Percentiles rank a stretch among this genome's conserved stretches.
Conservation (phyloP, 2,113 vertebrate genomes). For the Macheiramphus alcinus region DNA sequence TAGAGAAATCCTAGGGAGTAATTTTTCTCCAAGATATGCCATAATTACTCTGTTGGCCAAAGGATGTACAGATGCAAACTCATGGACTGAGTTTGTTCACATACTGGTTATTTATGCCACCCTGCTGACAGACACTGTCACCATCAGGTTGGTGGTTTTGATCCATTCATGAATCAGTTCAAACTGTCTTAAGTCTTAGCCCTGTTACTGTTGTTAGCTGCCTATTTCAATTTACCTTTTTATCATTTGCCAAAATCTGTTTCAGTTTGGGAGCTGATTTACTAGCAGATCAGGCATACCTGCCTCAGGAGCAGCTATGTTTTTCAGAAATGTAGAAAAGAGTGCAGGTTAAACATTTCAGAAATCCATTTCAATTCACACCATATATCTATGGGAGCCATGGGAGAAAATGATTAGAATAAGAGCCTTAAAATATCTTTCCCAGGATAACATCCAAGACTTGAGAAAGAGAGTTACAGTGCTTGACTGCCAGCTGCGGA, state of each 20-base stretch:
- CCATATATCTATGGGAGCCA: background rate
- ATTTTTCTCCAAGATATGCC: background rate
- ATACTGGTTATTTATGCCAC: background rate
- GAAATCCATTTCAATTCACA: background rate
- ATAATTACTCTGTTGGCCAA: background rate
- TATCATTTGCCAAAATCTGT: background rate
- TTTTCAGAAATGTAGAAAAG: background rate
- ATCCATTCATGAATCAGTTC: background rate
- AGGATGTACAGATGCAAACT: background rate
- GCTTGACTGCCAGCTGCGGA: slow-evolving; percentile 90
- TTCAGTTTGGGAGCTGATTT: background rate
- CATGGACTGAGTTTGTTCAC: background rate
- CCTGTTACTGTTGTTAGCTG: background rate
- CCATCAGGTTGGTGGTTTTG: background rate
- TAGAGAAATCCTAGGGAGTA: background rate
- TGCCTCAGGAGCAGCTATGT: background rate
- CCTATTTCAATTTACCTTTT: background rate
- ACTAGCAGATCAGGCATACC: background rate
- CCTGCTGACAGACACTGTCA: background rate
- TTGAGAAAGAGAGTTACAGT: slow-evolving; percentile 85
- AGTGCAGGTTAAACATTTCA: background rate
- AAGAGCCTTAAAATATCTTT: slow-evolving; percentile 5
- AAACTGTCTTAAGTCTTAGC: background rate
- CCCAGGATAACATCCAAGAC: slow-evolving; percentile 83
- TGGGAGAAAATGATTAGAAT: background rate